Conservation (phyloP, 2,888 invertebrate species). For the Drosophila antonietae region DNA sequence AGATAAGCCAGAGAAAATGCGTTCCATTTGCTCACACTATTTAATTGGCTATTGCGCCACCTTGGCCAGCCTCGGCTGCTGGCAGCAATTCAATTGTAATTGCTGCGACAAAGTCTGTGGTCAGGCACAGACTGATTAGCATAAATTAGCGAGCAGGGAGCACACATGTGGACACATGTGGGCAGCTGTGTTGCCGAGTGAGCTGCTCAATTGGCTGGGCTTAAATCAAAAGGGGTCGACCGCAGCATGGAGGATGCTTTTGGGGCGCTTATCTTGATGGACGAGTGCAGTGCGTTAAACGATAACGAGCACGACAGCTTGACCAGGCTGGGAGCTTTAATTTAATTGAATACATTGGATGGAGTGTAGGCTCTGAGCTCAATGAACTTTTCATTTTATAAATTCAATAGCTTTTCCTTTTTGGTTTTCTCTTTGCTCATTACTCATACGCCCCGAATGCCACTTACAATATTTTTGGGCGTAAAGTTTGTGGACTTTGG, state of each 20-base stretch:
- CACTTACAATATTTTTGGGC: constrained; percentile 11
- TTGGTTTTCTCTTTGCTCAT: constrained; percentile 14
- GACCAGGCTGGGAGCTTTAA: background rate
- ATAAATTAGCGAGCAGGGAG: constrained; percentile 46
- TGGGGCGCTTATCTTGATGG: constrained; percentile 55
- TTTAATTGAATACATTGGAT: constrained; percentile 44
- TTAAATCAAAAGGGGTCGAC: constrained; percentile 70
- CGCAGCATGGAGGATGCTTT: constrained; percentile 44
- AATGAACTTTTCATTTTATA: constrained; percentile 49
- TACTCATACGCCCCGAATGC: constrained; percentile 50
- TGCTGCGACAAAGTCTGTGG: constrained; percentile 18
- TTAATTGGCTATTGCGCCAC: constrained; percentile 60
- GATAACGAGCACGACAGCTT: constrained; percentile 45
- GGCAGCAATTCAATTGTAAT: constrained; percentile 50
- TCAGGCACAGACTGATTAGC: constrained; percentile 62
- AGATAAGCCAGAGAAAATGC: constrained; percentile 1
- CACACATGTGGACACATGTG: constrained; percentile 61
- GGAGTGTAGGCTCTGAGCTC: constrained; percentile 38
- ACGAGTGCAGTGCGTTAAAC: constrained; percentile 55
- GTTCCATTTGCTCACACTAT: constrained; percentile 14
- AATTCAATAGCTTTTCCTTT: constrained; percentile 5
- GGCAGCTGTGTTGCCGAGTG: background rate
- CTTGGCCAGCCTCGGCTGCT: constrained; percentile 14
- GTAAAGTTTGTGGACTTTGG: constrained; percentile 9
- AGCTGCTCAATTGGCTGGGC: constrained; percentile 17